These are phyloP conservation scores for Chaetorhynchus papuensis DNA, from an alignment of 2,113 vertebrate genomes.

Conservation along the genomic window DNA sequence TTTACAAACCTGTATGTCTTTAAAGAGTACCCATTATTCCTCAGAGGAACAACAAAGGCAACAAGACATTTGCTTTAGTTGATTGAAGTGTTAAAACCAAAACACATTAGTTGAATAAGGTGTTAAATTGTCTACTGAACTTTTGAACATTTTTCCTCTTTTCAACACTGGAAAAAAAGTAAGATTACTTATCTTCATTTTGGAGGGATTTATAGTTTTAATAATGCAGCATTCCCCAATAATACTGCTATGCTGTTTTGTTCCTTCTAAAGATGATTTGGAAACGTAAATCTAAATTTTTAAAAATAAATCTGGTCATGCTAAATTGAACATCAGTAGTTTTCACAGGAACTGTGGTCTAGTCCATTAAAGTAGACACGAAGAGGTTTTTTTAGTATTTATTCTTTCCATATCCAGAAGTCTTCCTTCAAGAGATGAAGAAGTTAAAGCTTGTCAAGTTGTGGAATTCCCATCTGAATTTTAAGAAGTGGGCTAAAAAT, in stretches of 20 bases:
- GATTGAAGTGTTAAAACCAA: not conserved
- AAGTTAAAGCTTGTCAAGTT: not conserved
- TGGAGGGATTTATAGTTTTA: slow-evolving; percentile 69
- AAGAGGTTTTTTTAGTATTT: not conserved
- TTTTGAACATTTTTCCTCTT: not conserved
- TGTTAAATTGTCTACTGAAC: not conserved
- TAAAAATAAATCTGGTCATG: slow-evolving; percentile 30
- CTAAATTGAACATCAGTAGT: slow-evolving; percentile 20
- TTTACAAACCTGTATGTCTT: not conserved
- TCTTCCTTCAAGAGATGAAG: not conserved
- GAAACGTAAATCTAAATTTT: slow-evolving; percentile 66
- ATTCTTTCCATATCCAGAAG: not conserved
- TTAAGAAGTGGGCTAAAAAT: not conserved
- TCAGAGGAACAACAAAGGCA: not conserved
- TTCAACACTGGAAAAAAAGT: not conserved
- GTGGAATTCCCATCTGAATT: not conserved
- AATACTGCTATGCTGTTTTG: slow-evolving; percentile 29
- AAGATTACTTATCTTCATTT: not conserved
- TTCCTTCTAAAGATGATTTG: slow-evolving; percentile 47
- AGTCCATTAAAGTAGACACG: not conserved
- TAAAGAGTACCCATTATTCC: not conserved
- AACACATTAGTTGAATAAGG: not conserved
- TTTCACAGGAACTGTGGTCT: not conserved
- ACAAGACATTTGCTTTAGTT: not conserved
- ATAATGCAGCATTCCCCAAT: slow-evolving; percentile 50